Base-by-base conservation (phyloP, 2,888 invertebrate species). In the Myopa testacea region DNA sequence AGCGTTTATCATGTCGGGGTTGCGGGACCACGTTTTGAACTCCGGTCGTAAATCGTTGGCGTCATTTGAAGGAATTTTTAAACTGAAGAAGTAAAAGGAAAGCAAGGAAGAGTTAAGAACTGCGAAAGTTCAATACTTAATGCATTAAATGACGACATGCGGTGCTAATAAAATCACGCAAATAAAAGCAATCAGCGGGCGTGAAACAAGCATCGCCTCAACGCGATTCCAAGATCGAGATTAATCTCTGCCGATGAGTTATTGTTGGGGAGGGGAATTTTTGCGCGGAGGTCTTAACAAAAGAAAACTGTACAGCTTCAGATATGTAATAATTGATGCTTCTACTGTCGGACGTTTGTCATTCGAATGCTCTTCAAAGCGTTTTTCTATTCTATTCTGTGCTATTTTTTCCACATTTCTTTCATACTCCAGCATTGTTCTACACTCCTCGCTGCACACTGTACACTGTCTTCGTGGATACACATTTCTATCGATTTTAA, bases 11-110 rank as follows among this genome's bases (percentile, higher is more conserved):
- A 37, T 34, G 55, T 71, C 10, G 37, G 38, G 37, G 71, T 52
- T 26, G 60, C 37, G 34, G 55, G 75, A 68, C 45, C 69, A 58
- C 45, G 73, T 52, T 69, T 50, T 58, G 75, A 74, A 65, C 70
- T 50, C 14, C 38, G 74, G 50, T 77, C 78, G 67, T 79, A 77
- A 79, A 78, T 78, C 76, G 76, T 78, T 62, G 63, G 58, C 50
- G 69, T 58, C 69, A 34, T 68, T 75, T 67, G 55, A 19, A 55
- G 38, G 55, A 55, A 75, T 75, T 52, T 68, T 37, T 55, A 37
- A 37, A n/a, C 45, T 12, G 34, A 4, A 8, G 7, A 12, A 50
- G n/a, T 19, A 63, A 45, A n/a, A 62, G 14, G 4, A 26, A 34
- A 14, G 55, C 1, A 26, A 26, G 50, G 8, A 10, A 8, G 50